Evolutionary conservation across 2,113 vertebrate genomes (phyloP), one percentile per base, ranked within the genome.

Genomic region (Pungitius pungitius): DNA sequence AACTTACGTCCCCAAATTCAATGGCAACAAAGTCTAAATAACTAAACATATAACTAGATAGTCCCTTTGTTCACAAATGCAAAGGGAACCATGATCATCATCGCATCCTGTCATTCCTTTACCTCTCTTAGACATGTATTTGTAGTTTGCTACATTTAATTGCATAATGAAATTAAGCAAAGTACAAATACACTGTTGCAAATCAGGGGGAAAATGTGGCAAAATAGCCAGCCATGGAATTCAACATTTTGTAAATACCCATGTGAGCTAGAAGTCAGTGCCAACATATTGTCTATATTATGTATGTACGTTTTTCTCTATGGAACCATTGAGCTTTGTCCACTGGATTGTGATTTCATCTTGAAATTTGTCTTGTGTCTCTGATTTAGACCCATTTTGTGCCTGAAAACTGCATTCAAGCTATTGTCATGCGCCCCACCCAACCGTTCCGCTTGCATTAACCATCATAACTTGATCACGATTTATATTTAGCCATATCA

Each of bases 361-460:
- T 17, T 5, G 24, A 18, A 59, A 27, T 59, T 39, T 51, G 43
- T 2, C 15, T 35, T 57, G 15, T 51, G 39, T 60, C 24, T 61
- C 6, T 18, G 12, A 18, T 74, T 14, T 20, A 47, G n/a, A 24
- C 4, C 35, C 7, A 11, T 61, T 54, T n/a, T n/a, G n/a, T n/a
- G n/a, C 15, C 1, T 42, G 22, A 59, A 52, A 33, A 51, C 47
- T 51, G 49, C 12, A 6, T 54, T 54, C 5, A 57, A 27, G 45
- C 40, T 49, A 39, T 6, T 22, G 51, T 22, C 12, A 17, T 17
- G 24, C 45, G 66, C 52, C 54, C 47, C 20, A 22, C 18, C 13
- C 12, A 22, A n/a, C 33, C 2, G 13, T 64, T 43, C 52, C 42
- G 55, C 33, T 64, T 71, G 35, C 55, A 61, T 60, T 54, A 20